Base-by-base conservation (phyloP, 2,888 invertebrate species). In the Drosophila ustulata region DNA sequence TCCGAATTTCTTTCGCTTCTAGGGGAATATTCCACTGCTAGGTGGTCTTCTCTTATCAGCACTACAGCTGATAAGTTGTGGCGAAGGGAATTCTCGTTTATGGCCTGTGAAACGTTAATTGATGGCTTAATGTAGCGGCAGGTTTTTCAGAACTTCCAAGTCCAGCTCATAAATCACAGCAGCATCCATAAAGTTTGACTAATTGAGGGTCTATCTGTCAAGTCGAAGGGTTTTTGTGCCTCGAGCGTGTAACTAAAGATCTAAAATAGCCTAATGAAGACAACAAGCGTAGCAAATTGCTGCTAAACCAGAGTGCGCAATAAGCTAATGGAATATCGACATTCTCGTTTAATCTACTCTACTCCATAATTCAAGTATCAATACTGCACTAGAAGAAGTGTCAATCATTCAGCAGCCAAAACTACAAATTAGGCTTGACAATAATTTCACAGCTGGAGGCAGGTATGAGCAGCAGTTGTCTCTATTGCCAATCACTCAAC, bases 91-190 rank as follows among this genome's bases (percentile, higher is more conserved):
- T 39, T 41, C 53, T 25, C 37, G 49, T 56, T 58, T 47, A 55
- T n/a, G 37, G 13, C 2, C 43, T 39, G 51, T 59, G 23, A 47
- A 49, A 18, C 47, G 1, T 41, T 37, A 49, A 56, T 74, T 75
- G 66, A 75, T 70, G 66, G 37, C 66, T 58, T 58, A 41, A 8
- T 41, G 32, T 56, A 9, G 55, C 55, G 46, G 47, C 43, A n/a
- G 41, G 9, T 13, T 51, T 46, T 3, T 37, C 37, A 71, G 66
- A 76, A 63, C 46, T 66, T 66, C 46, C 3, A 13, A 11, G 18
- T 18, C 5, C n/a, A 43, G 49, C 49, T 28, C 68, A 80, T 80
- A 80, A 80, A 82, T 75, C 75, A 82, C 71, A 49, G 62, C 46
- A 47, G 57, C 53, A 47, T 37, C 65, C 69, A 61, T 69, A 56